These are phyloP conservation scores for Schrankia costaestrigalis DNA, from an alignment of 2,888 invertebrate species.

Conservation along the genomic window DNA sequence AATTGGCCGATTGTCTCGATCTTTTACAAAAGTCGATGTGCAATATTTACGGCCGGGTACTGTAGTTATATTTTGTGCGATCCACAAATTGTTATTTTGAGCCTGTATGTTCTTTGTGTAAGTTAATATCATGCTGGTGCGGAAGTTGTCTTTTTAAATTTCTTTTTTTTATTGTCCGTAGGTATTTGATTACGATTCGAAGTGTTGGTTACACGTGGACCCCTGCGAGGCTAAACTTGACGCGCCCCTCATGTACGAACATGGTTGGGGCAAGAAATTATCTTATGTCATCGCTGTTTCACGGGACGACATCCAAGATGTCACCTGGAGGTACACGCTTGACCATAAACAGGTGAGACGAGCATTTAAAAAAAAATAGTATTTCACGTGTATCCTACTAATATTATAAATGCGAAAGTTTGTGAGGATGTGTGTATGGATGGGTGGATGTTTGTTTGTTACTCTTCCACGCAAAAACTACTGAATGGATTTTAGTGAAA, in stretches of 20 bases:
- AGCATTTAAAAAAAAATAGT: not conserved
- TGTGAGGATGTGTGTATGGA: not conserved
- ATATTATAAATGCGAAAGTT: not conserved
- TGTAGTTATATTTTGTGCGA: too few relatives aligned
- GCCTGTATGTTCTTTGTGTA: too few relatives aligned
- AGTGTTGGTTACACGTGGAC: constrained; percentile 95
- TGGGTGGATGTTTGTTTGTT: not conserved
- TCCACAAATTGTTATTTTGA: too few relatives aligned
- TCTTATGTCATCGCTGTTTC: constrained; percentile 94
- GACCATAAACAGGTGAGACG: constrained; percentile 75
- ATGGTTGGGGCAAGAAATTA: constrained; percentile 93
- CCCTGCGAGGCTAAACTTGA: constrained; percentile 95
- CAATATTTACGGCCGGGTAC: too few relatives aligned
- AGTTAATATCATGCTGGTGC: not conserved
- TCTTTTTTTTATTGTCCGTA: constrained; percentile 45
- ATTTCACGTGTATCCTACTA: not conserved
- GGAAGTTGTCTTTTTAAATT: not conserved
- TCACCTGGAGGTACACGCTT: constrained; percentile 90
- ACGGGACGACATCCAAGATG: constrained; percentile 93
- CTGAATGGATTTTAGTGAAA: too few relatives aligned
- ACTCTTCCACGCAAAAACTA: too few relatives aligned
- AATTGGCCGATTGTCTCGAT: too few relatives aligned
- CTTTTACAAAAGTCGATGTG: too few relatives aligned
- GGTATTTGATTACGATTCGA: constrained; percentile 87
- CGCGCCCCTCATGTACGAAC: constrained; percentile 94